These are phyloP conservation scores for Meiosimyza platycephala DNA, from an alignment of 2,888 invertebrate species.

Conservation along the genomic window DNA sequence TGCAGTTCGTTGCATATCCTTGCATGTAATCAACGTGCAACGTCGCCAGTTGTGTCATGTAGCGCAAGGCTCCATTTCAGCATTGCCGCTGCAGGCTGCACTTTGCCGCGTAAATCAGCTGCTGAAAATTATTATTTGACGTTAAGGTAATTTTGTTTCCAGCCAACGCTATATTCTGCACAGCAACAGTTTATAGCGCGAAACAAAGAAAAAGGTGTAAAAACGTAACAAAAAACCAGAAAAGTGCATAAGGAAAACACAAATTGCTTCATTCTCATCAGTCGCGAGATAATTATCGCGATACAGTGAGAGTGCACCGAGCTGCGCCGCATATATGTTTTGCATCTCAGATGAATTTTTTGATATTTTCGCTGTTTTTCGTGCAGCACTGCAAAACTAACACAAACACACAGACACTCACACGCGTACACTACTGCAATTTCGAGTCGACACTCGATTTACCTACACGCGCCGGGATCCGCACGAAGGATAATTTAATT, in stretches of 20 bases:
- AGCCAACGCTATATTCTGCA: too few relatives aligned
- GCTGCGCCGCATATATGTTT: constrained; percentile 17
- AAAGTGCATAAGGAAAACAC: constrained; percentile 3
- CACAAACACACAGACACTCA: constrained; percentile 1
- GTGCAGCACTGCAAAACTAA: not conserved
- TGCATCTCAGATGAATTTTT: constrained; percentile 4
- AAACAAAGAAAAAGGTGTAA: too few relatives aligned
- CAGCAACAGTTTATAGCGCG: too few relatives aligned
- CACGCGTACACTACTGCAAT: not conserved
- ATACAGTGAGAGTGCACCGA: too few relatives aligned
- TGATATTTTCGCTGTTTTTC: not conserved
- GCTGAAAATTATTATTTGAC: too few relatives aligned
- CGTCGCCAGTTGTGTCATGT: too few relatives aligned
- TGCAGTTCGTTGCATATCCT: too few relatives aligned
- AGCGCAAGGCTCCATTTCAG: too few relatives aligned
- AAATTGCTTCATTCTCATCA: constrained; percentile 21
- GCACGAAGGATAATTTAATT: constrained; percentile 29
- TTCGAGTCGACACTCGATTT: not conserved
- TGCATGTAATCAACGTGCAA: too few relatives aligned
- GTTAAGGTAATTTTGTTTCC: too few relatives aligned
- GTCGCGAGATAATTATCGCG: constrained; percentile 22
- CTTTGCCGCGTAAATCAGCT: too few relatives aligned
- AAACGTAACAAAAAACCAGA: not conserved
- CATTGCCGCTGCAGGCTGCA: too few relatives aligned
- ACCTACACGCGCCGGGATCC: not conserved